Percentiles rank a stretch among this genome's conserved stretches.
Evolutionary conservation across 2,888 invertebrate genomes (phyloP).

Genomic region (Watsonalla binaria): DNA sequence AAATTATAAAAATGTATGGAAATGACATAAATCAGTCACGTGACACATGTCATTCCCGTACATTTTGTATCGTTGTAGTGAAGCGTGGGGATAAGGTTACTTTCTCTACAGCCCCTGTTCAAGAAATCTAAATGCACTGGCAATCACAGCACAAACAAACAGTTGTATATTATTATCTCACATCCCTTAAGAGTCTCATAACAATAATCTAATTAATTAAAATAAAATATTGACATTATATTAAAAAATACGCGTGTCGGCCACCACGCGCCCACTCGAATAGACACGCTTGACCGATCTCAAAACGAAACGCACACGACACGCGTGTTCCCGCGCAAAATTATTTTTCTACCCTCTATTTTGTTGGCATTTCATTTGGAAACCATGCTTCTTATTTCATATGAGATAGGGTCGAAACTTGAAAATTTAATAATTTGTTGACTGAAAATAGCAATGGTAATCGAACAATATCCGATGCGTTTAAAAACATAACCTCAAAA

Average conservation of each 20-base stretch:
- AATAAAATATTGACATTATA: constrained; percentile 46
- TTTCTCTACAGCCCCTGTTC: too few species aligned
- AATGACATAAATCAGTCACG: too few species aligned
- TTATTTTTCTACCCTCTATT: constrained; percentile 22
- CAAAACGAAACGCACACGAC: constrained; percentile 39
- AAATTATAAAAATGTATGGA: too few species aligned
- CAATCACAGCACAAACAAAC: too few species aligned
- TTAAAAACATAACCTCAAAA: constrained; percentile 44
- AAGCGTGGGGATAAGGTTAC: too few species aligned
- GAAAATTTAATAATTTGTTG: constrained; percentile 3
- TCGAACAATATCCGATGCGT: constrained; percentile 42
- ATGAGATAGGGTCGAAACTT: constrained; percentile 23
- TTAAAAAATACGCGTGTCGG: constrained; percentile 58
- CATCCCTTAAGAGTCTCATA: constrained; percentile 17
- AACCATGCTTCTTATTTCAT: constrained; percentile 7
- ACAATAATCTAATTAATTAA: constrained; percentile 52
- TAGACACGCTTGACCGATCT: constrained; percentile 51
- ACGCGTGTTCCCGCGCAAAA: constrained; percentile 46
- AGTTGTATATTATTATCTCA: neutral
- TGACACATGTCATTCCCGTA: too few species aligned
- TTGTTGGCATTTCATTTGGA: neutral
- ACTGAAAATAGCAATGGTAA: constrained; percentile 9
- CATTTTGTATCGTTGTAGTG: too few species aligned
- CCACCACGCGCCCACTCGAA: constrained; percentile 54
- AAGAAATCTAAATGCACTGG: too few species aligned